phyloP scores from a whole-genome alignment of 64 coral and sea anemone genomes.

The Montipora sp. region DNA sequence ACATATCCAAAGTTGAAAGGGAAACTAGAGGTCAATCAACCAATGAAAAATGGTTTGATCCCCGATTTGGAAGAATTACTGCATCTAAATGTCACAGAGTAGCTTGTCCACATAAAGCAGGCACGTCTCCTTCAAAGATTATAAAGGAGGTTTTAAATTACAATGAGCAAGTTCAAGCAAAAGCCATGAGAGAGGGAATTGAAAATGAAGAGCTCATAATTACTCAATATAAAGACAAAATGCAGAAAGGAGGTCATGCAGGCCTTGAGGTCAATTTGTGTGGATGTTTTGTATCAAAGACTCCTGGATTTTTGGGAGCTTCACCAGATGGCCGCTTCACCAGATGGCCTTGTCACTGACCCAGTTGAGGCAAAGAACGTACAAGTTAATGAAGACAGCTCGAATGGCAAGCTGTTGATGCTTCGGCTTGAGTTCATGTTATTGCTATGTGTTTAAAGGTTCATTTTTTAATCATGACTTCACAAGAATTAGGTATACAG shows the following conservation, averaged over 20 bases:
- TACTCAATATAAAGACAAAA: slow-evolving; percentile 12
- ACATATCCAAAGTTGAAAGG: slow-evolving; percentile 57
- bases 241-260: slow-evolving; percentile 17
- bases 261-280: neutral
- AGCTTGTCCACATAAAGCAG: slow-evolving; percentile 57
- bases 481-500: neutral
- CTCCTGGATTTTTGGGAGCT: slow-evolving; percentile 24
- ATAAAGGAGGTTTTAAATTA: slow-evolving; percentile 76
- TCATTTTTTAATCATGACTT: neutral
- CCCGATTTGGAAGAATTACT: slow-evolving; percentile 65
- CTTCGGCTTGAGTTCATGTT: neutral
- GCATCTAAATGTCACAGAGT: slow-evolving; percentile 80
- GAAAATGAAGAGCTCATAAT: slow-evolving; percentile 37
- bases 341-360: slow-evolving; percentile 75
- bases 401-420: too few species aligned
- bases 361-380: slow-evolving; percentile 68
- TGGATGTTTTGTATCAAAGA: slow-evolving; percentile 25
- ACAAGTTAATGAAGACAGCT: slow-evolving; percentile 14
- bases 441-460: neutral
- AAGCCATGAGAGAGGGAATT: slow-evolving; percentile 53
- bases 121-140: slow-evolving; percentile 69
- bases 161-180: slow-evolving; percentile 36
- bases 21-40: slow-evolving; percentile 76
- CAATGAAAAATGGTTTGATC: slow-evolving; percentile 76
- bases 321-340: neutral